Base-by-base conservation (phyloP, 2,797 vertebrate species). In the Acanthurus leucopareius region DNA sequence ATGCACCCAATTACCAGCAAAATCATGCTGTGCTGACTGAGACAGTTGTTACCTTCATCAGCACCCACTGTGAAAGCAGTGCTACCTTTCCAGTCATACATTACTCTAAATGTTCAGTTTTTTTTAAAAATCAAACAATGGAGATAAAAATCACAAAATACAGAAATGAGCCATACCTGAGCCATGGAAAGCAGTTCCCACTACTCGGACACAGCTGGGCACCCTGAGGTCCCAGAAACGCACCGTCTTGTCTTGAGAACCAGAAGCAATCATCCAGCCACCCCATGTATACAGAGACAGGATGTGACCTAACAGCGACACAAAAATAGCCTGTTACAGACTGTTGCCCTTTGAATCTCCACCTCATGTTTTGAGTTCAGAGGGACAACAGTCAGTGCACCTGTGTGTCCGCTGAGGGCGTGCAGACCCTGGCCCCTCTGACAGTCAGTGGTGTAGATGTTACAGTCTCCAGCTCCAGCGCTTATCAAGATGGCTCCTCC, bases 381-480 rank as follows among this genome's bases (percentile, higher is more conserved):
- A 3, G 25, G 40, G 22, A 54, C 20, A 42, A 3, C 2, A 3
- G 42, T 13, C 19, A 0, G 22, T 0, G 16, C 90, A 99, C 98
- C 98, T 54, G 98, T 99, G 88, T 99, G 98, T 84, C 98, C 98
- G 66, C 97, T 99, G 52, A 99, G 95, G 8, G 98, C 98, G 10
- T 99, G 98, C 64, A 99, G 96, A 52, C 98, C 98, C 90, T 99
- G 98, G 32, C 98, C 98, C 79, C 98, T 95, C 87, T 99, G 97
- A 80, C 98, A 99, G 76, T 99, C 98, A 1, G 98, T 99, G 70
- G 98, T 99, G 88, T 99, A 99, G 93, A 99, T 99, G 92, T 99
- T 99, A 91, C 98, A 94, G 82, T 99, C 98, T 79, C 98, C 98
- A 14, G 98, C 98, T 79, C 98, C 98, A 7, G 98, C 98, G 51